A percentile compares a stretch with the other conserved stretches of the same genome.
These are phyloP conservation scores for Oncorhynchus tshawytscha DNA, from an alignment of 2,113 vertebrate species.

Conservation along the genomic window DNA sequence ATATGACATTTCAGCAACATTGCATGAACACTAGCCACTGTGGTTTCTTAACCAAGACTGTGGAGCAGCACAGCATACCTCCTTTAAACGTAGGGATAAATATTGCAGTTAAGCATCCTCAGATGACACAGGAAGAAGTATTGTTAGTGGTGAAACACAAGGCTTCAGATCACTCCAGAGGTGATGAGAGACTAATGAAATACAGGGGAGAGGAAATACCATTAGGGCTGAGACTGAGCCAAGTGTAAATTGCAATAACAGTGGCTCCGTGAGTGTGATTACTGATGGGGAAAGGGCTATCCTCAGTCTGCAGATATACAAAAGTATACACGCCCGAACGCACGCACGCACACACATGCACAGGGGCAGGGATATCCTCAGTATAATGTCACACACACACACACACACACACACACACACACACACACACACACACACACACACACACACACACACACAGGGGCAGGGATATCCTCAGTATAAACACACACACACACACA, in stretches of 20 bases:
- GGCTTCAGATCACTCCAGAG: not conserved
- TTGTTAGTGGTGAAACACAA: constrained; percentile 24
- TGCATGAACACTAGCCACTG: not conserved
- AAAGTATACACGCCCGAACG: constrained; percentile 6
- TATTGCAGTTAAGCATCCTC: not conserved
- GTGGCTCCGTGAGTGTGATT: constrained; percentile 51
- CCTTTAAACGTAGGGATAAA: constrained; percentile 27
- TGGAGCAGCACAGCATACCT: not conserved
- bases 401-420: not conserved
- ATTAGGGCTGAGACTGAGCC: constrained; percentile 50
- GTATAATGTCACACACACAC: not conserved
- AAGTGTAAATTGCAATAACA: constrained; percentile 62
- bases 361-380: not conserved
- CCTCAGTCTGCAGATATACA: constrained; percentile 31
- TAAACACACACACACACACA: too few relatives aligned
- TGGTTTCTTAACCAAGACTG: not conserved
- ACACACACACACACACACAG: not conserved
- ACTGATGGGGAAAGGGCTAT: constrained; percentile 47
- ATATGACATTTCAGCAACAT: not conserved
- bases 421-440: constrained; percentile 11
- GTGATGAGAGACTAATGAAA: constrained; percentile 23
- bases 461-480: too few relatives aligned
- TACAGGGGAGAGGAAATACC: constrained; percentile 21
- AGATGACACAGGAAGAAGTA: constrained; percentile 24
- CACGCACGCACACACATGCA: not conserved